These are phyloP conservation scores for Adineta ricciae DNA, from an alignment of 2,888 invertebrate genomes.

Conservation along the genomic window DNA sequence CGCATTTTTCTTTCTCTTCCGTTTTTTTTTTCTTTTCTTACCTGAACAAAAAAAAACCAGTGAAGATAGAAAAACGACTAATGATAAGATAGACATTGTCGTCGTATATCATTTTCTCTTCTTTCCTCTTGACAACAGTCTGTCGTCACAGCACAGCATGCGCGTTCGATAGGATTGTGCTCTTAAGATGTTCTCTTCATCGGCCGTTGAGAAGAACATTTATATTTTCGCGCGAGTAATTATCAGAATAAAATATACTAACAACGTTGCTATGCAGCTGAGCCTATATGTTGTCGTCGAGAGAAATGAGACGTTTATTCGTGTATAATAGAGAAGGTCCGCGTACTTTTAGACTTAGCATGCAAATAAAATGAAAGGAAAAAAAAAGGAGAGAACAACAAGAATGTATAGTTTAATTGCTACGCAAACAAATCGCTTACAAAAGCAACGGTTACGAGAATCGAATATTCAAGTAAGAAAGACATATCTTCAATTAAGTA, in stretches of 20 bases:
- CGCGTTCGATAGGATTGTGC: neutral
- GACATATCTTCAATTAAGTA: neutral
- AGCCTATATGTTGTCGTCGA: neutral
- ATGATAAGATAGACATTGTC: neutral
- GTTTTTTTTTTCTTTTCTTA: neutral
- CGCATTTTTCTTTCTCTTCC: too few relatives aligned
- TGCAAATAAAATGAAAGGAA: neutral
- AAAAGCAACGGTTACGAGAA: neutral
- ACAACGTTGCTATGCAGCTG: conserved; percentile 17
- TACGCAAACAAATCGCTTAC: neutral
- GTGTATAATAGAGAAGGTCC: neutral
- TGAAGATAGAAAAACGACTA: neutral
- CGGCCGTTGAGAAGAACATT: neutral
- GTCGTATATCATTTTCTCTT: neutral
- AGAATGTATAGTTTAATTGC: neutral
- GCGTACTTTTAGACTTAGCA: neutral
- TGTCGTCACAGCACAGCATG: neutral
- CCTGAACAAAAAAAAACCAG: neutral
- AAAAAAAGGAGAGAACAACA: neutral
- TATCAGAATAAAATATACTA: neutral
- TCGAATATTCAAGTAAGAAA: neutral
- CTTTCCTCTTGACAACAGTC: neutral
- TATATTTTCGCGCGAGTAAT: neutral
- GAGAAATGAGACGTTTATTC: neutral
- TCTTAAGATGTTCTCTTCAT: neutral